Base-by-base conservation (phyloP, 2,888 invertebrate species). In the Xestoiulus laeticollis region DNA sequence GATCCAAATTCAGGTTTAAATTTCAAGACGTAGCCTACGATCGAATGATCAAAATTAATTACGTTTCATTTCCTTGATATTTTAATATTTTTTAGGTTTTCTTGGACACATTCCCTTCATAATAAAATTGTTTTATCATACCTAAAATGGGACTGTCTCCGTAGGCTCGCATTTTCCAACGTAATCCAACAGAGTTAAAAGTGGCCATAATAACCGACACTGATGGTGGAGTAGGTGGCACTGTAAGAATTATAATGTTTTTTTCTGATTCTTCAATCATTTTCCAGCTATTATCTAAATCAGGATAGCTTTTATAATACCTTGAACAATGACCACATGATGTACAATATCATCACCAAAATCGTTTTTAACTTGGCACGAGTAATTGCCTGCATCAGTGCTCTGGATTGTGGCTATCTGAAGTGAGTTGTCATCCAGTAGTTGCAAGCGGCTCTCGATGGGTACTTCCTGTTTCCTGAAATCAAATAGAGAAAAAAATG, bases 361-460 rank as follows among this genome's bases (percentile, higher is more conserved):
- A 38, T 89, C 88, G 88, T 92, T 92, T 43, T 90, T 90, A 0
- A 91, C 91, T 22, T 90, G 89, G 88, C 92, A 92, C 5, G 92
- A 91, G 89, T 92, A 92, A 89, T 92, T 92, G 30, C 91, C 92
- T 0, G 91, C 91, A 88, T 92, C 92, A 6, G 90, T 89, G 8
- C 90, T 90, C 59, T 90, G 89, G 0, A 91, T 90, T 19, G 90
- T 89, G n/a, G 89, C 89, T 12, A 92, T 90, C 48, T 90, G 88
- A 78, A 92, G 90, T 5, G 92, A 90, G 22, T 92, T 92, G 90
- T 92, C 91, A 10, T 90, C 30, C n/a, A 78, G 32, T 22, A 38
- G 90, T 16, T 59, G 44, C 32, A 89, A 30, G 38, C 89, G 87
- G n/a, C 85, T 85, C n/a, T 88, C 32, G 12, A 87, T 12, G 10